phyloP scores from a whole-genome alignment of 2,797 vertebrate genomes.

The Hemibagrus guttatus region DNA sequence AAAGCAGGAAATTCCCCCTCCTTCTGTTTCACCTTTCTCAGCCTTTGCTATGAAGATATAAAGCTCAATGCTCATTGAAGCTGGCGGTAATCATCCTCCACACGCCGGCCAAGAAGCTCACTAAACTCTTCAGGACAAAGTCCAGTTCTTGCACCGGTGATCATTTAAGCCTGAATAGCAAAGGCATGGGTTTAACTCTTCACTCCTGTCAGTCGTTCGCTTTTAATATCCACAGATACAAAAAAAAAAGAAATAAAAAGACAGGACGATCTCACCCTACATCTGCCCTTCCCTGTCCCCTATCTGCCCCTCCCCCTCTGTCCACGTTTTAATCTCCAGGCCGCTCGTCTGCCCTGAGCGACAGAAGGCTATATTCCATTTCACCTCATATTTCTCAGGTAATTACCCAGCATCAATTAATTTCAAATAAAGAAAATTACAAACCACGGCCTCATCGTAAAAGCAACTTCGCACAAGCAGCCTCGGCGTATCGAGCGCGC shows the following conservation, averaged over 20 bases:
- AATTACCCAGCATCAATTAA: conserved; percentile 73
- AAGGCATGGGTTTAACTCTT: conserved; percentile 67
- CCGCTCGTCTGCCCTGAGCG: conserved; percentile 64
- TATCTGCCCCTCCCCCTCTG: conserved; percentile 13
- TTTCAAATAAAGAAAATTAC: conserved; percentile 68
- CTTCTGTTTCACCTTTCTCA: not conserved
- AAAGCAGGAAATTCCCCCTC: not conserved
- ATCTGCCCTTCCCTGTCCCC: conserved; percentile 30
- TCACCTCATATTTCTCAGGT: conserved; percentile 68
- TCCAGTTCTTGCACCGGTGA: conserved; percentile 59
- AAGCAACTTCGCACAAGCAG: conserved; percentile 49
- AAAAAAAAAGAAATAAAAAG: not conserved
- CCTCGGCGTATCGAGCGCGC: conserved; percentile 52
- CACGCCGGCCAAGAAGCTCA: not conserved
- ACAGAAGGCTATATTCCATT: conserved; percentile 69
- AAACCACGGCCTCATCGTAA: conserved; percentile 54
- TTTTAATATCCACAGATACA: conserved; percentile 70
- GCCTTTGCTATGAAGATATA: not conserved
- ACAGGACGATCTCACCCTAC: conserved; percentile 8
- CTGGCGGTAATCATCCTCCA: not conserved
- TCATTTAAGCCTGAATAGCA: conserved; percentile 70
- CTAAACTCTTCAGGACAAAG: conserved; percentile 39
- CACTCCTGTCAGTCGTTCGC: conserved; percentile 67
- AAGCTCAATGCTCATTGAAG: not conserved
- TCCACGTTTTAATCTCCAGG: conserved; percentile 65